These are phyloP conservation scores for Plecotus auritus DNA, from an alignment of 2,113 vertebrate genomes.

Conservation along the genomic window DNA sequence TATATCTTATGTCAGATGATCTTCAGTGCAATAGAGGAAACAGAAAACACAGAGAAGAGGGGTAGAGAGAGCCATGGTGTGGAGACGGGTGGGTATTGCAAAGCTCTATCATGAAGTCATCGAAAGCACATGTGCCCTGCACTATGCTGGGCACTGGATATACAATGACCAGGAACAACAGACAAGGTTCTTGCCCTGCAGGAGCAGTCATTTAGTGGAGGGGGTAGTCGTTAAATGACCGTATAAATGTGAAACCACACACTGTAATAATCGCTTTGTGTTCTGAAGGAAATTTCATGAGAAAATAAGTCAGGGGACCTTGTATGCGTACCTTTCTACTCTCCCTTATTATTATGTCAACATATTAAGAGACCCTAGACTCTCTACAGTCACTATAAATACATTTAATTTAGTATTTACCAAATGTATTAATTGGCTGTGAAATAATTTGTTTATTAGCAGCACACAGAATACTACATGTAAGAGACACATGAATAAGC, in stretches of 20 bases:
- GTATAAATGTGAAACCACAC: not conserved
- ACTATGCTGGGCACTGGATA: not conserved
- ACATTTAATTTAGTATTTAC: not conserved
- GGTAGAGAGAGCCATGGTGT: not conserved
- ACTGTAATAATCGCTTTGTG: not conserved
- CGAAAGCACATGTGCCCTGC: not conserved
- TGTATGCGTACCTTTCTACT: not conserved
- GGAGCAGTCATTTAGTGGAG: not conserved
- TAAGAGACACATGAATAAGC: not conserved
- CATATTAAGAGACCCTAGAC: not conserved
- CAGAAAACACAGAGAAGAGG: not conserved
- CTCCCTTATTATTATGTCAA: not conserved
- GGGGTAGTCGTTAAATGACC: not conserved
- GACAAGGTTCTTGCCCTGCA: not conserved
- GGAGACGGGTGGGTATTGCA: not conserved
- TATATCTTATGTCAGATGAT: not conserved
- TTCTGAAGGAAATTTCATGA: not conserved
- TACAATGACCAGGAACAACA: not conserved
- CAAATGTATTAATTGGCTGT: not conserved
- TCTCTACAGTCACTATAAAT: not conserved
- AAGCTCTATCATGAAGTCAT: not conserved
- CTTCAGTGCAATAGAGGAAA: not conserved
- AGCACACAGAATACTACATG: not conserved
- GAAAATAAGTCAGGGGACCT: not conserved
- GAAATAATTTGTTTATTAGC: not conserved